These are phyloP conservation scores for Eueides isabella DNA, from an alignment of 1,140 invertebrate genomes.

Conservation along the genomic window DNA sequence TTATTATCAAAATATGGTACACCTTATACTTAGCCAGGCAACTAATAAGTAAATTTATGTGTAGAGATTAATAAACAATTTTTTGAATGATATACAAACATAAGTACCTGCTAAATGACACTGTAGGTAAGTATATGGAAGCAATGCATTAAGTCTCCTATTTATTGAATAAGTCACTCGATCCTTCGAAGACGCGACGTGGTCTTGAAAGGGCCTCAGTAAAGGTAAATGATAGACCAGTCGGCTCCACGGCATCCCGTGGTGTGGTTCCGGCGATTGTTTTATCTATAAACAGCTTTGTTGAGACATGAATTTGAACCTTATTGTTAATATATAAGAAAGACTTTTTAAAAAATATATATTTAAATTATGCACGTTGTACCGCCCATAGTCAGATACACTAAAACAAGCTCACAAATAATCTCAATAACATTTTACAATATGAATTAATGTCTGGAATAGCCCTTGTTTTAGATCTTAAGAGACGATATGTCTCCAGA, in stretches of 20 bases:
- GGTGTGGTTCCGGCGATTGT: constrained; percentile 44
- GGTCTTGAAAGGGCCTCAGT: constrained; percentile 23
- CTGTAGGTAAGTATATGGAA: neutral
- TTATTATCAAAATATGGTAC: neutral
- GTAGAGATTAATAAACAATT: neutral
- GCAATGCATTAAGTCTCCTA: neutral
- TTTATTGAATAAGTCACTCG: neutral
- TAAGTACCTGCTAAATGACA: neutral
- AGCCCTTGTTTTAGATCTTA: constrained; percentile 25
- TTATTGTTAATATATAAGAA: neutral
- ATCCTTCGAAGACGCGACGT: constrained; percentile 12
- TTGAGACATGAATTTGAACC: neutral
- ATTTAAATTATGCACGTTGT: constrained; percentile 21
- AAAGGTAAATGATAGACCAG: constrained; percentile 25
- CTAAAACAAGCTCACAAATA: constrained; percentile 28
- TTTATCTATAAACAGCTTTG: neutral
- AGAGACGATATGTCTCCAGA: constrained; percentile 27
- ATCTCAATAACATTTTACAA: constrained; percentile 19
- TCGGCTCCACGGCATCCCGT: constrained; percentile 31
- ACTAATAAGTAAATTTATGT: neutral
- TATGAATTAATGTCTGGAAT: constrained; percentile 37
- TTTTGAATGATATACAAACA: neutral
- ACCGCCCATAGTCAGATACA: constrained; percentile 29
- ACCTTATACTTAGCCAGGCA: neutral
- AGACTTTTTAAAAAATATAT: neutral